These are phyloP conservation scores for Poecilia wingei DNA, from an alignment of 2,797 vertebrate genomes.

Conservation along the genomic window DNA sequence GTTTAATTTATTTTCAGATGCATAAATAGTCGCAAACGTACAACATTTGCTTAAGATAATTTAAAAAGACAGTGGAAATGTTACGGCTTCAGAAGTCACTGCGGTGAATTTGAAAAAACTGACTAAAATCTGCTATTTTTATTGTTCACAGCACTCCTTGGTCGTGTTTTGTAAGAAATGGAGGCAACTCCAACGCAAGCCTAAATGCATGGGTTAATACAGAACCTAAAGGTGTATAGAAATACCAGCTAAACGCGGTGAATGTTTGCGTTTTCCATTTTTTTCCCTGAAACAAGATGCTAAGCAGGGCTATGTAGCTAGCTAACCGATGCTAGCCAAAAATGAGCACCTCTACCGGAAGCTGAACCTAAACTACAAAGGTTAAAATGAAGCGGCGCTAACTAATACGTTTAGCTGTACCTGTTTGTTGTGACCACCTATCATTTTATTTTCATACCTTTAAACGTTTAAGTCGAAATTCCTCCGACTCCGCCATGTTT, in stretches of 20 bases:
- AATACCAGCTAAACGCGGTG: fast-evolving
- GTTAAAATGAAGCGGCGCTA: no score
- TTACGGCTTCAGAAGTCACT: neutral
- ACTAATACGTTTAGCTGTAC: fast-evolving
- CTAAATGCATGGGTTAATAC: neutral
- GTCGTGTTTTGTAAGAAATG: conserved; percentile 10
- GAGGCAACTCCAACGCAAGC: neutral
- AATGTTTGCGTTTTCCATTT: neutral
- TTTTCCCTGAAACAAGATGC: neutral
- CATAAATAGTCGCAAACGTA: neutral
- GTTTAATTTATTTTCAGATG: neutral
- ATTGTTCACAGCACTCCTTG: conserved; percentile 38
- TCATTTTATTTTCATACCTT: conserved; percentile 54
- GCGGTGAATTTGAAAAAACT: neutral
- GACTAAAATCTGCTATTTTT: conserved; percentile 19
- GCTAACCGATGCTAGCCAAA: conserved; percentile 60
- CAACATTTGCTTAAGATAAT: neutral
- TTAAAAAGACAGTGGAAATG: neutral
- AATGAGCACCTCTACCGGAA: conserved; percentile 34
- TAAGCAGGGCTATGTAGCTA: conserved; percentile 17
- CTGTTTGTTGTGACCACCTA: fast-evolving
- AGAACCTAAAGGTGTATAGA: fast-evolving
- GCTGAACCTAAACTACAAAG: neutral
- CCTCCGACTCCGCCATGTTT: conserved; percentile 81
- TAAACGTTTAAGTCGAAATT: conserved; percentile 69